Evolutionary conservation across 2,113 vertebrate genomes (phyloP), one percentile per base, ranked within the genome.

Genomic region (Pagrus major): DNA sequence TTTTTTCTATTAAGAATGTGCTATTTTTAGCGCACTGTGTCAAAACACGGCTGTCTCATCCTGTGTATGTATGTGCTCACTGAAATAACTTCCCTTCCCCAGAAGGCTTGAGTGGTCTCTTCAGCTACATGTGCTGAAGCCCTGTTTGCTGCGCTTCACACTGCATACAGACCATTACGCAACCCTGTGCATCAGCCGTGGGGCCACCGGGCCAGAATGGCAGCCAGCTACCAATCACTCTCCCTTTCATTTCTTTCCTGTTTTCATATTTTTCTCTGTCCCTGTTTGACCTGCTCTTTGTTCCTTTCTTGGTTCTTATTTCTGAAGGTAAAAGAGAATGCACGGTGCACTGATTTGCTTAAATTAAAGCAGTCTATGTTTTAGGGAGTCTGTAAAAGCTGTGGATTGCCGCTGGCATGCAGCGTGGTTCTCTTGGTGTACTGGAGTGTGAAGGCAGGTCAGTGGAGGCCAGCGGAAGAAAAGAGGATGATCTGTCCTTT

Each of bases 1-100:
- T 56, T 84, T 88, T 72, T 74, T 49, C 76, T 76, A 72, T 84
- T 78, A 79, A 67, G 74, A 88, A 88, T 55, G 61, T 49, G 80
- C 88, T 92, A 93, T 93, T 93, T 92, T 94, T 93, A 92, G 92
- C 66, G 14, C 74, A 16, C 82, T 78, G 87, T 93, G 91, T 93
- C 90, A 92, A 92, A 94, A 93, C 90, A 88, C 8, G 83, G 65
- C 81, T 68, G 87, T 91, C 86, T 94, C 88, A 86, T 91, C 79
- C 86, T 84, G 80, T 81, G 86, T 88, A 80, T 85, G 87, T 85
- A 83, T 90, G 88, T 85, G 72, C 84, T 78, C 66, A 69, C 83
- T 88, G 88, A 88, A 89, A 91, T 86, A 85, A 86, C 83, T 80
- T 66, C 85, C 49, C 71, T 84, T 78, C 67, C 81, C 91, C 92